Evolutionary conservation across 2,797 vertebrate genomes (phyloP), one percentile per base, ranked within the genome.

Genomic region (Cuculus canorus): DNA sequence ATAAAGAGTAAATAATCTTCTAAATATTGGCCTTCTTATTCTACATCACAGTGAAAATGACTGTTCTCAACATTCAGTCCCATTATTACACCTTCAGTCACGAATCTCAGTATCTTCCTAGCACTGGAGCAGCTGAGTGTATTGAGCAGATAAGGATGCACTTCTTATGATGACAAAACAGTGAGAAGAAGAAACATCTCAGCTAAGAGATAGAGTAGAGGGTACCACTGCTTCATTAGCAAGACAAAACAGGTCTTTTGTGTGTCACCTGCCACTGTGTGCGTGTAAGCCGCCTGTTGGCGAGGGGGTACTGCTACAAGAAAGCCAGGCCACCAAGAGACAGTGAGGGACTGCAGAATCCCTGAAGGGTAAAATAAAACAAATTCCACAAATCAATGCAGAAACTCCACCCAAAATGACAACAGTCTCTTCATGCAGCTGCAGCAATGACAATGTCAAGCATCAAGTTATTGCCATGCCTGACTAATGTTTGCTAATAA

Each of bases 41-140:
- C 47, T 65, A 32, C 13, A 43, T 33, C 25, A 50, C 0, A 73
- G 43, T 53, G 43, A 72, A 86, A 92, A 57, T 0, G 0, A 54
- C 0, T 63, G 16, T 54, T 85, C 37, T 85, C 47, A 77, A 70
- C 35, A 19, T 59, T 71, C 32, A 52, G 19, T 41, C 35, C 53
- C 4, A 17, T 52, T 73, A 76, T 41, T 47, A 76, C 5, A 84
- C 23, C 37, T 57, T 19, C 35, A 60, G 52, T 72, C 91, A 10
- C 0, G 17, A 61, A 48, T 70, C 35, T 35, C 15, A 23, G 3
- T 78, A 61, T 56, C 48, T 70, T 54, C 43, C 39, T 15, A 70
- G 35, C 21, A 24, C 14, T 54, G 0, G 3, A 39, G 39, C 39
- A 68, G 24, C 39, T 66, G 47, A 73, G 19, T 2, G 24, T 14